These are phyloP conservation scores for Holacanthus passer DNA, from an alignment of 2,113 vertebrate genomes.

Conservation along the genomic window DNA sequence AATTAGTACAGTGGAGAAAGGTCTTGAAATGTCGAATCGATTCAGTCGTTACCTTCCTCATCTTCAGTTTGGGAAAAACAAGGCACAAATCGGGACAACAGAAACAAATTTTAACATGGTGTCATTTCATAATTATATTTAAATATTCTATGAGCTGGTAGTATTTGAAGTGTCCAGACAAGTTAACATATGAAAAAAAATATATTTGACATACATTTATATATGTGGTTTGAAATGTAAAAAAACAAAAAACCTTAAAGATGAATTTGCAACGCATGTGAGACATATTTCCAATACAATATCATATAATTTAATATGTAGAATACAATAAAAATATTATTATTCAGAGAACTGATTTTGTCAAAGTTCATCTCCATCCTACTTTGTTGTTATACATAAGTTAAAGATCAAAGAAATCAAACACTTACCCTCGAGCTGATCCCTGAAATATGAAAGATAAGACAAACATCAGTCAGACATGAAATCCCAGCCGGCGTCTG, in stretches of 20 bases:
- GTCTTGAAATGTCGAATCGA: slow-evolving; percentile 40
- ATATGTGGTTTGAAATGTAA: no score
- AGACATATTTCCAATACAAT: not conserved
- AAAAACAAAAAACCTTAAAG: no score
- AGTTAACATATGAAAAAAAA: not conserved
- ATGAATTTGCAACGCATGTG: not conserved
- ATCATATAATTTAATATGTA: no score
- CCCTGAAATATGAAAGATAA: slow-evolving; percentile 81
- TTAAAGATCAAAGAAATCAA: not conserved
- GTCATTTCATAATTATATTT: slow-evolving; percentile 7
- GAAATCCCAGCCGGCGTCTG: not conserved
- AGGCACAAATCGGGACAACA: slow-evolving; percentile 39
- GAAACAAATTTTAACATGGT: slow-evolving; percentile 24
- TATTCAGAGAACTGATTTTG: no score
- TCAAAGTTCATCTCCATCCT: slow-evolving; percentile 2
- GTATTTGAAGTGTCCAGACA: not conserved
- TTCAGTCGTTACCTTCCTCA: slow-evolving; percentile 89
- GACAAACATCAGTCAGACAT: slow-evolving; percentile 6
- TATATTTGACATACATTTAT: no score
- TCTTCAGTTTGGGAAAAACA: slow-evolving; percentile 85
- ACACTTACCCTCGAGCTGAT: slow-evolving; percentile 91
- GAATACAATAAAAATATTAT: no score
- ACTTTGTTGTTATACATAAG: not conserved
- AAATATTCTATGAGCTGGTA: not conserved
- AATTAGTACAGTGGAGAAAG: slow-evolving; percentile 75